Percentiles rank a stretch among this genome's conserved stretches.
Conservation (phyloP, 2,888 invertebrate genomes). For the Drosophila neutralis region DNA sequence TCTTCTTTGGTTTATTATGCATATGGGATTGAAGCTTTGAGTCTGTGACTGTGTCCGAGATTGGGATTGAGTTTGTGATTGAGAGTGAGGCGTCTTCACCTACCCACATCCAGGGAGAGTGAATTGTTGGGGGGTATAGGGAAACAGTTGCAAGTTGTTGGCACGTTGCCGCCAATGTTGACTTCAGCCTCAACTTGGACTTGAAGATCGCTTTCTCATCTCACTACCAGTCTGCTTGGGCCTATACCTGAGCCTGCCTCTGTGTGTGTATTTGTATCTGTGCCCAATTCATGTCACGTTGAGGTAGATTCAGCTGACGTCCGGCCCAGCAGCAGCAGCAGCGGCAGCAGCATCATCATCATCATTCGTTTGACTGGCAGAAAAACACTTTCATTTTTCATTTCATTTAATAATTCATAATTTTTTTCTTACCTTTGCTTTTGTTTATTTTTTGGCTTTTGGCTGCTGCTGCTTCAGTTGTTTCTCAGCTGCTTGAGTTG, state of each 20-base stretch:
- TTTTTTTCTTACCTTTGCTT: conserved; percentile 37
- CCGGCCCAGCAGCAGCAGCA: conserved; percentile 32
- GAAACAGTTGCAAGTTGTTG: conserved; percentile 62
- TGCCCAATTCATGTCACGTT: conserved; percentile 74
- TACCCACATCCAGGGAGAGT: conserved; percentile 19
- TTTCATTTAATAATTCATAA: conserved; percentile 76
- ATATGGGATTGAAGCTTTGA: conserved; percentile 44
- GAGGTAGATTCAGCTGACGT: conserved; percentile 59
- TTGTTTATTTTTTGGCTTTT: conserved; percentile 30
- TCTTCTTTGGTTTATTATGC: conserved; percentile 63
- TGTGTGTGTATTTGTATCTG: conserved; percentile 34
- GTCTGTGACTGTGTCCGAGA: conserved; percentile 35
- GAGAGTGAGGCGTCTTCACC: conserved; percentile 40
- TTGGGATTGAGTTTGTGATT: conserved; percentile 18
- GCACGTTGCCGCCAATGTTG: conserved; percentile 56
- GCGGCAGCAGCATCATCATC: conserved; percentile 28
- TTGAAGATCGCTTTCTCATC: conserved; percentile 62
- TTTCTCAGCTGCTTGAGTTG: conserved; percentile 53
- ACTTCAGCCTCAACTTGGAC: conserved; percentile 42
- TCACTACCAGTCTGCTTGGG: conserved; percentile 15
- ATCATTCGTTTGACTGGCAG: conserved; percentile 55
- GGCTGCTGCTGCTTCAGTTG: conserved; percentile 36
- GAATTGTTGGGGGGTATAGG: background rate
- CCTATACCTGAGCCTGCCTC: conserved; percentile 10
- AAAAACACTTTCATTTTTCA: conserved; percentile 78